A percentile compares a stretch with the other conserved stretches of the same genome.
Conservation (phyloP, 2,113 vertebrate genomes). For the Bufo gargarizans region DNA sequence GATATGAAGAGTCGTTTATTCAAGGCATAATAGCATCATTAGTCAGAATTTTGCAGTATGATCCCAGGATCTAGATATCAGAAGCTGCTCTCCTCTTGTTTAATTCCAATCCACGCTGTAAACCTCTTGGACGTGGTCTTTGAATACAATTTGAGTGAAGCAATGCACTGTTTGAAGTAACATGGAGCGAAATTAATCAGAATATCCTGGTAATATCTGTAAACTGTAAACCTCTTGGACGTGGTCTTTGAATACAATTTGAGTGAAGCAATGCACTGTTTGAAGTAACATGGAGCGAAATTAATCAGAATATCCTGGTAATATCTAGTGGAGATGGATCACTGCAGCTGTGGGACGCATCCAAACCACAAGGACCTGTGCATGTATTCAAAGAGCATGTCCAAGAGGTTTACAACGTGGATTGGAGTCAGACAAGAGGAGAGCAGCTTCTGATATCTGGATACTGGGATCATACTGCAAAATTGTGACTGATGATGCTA, state of each 20-base stretch:
- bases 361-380: constrained; percentile 80
- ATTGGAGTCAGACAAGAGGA: too few relatives aligned
- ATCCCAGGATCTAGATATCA: too few relatives aligned
- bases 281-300: constrained; percentile 94
- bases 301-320: constrained; percentile 88
- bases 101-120: too few relatives aligned
- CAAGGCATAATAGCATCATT: too few relatives aligned
- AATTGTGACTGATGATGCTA: too few relatives aligned
- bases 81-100: too few relatives aligned
- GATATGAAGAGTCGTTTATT: too few relatives aligned
- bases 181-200: constrained; percentile 95
- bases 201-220: constrained; percentile 86
- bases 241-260: constrained; percentile 64
- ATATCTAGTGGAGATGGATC: constrained; percentile 91
- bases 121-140: too few relatives aligned
- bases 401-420: constrained; percentile 79
- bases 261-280: constrained; percentile 93
- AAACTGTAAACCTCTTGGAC: too few relatives aligned
- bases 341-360: constrained; percentile 91
- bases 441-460: too few relatives aligned
- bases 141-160: constrained; percentile 96
- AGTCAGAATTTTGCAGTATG: too few relatives aligned
- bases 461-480: too few relatives aligned
- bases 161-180: constrained; percentile 90
- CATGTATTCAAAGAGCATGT: constrained; percentile 87